Evolutionary conservation across 2,113 vertebrate species (phyloP).

Genomic region (Macaca mulatta): DNA sequence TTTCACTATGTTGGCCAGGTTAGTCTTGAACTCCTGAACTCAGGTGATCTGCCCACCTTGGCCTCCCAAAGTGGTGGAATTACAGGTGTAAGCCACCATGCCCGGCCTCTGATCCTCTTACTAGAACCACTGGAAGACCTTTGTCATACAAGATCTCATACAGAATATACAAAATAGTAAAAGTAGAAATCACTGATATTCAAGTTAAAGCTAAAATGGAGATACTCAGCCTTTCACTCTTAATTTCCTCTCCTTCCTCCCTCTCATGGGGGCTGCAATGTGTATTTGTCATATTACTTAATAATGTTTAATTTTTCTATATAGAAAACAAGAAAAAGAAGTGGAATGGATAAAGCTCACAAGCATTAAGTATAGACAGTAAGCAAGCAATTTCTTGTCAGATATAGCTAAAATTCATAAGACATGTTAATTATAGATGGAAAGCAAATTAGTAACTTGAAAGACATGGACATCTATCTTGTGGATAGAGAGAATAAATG

Average conservation of each 20-base stretch:
- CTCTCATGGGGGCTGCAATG: neutral
- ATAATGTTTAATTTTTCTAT: neutral
- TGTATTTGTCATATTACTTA: neutral
- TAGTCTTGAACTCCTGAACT: too few relatives aligned
- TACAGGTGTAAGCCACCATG: too few relatives aligned
- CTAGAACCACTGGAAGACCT: neutral
- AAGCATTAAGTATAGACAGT: neutral
- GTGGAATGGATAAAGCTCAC: neutral
- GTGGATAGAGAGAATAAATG: neutral
- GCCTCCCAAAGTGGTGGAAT: too few relatives aligned
- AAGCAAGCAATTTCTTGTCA: neutral
- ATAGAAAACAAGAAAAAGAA: constrained; percentile 7
- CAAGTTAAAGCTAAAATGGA: neutral
- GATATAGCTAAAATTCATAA: neutral
- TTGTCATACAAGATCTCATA: neutral
- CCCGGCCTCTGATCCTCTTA: neutral
- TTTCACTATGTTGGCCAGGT: too few relatives aligned
- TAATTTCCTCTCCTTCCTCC: neutral
- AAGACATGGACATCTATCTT: neutral
- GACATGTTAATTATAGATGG: neutral
- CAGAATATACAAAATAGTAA: neutral
- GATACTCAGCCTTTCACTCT: neutral
- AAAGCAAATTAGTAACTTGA: neutral
- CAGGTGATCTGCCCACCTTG: too few relatives aligned
- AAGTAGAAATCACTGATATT: neutral